Base-by-base conservation (phyloP, 2,888 invertebrate genomes). In the Itoplectis maculator region DNA sequence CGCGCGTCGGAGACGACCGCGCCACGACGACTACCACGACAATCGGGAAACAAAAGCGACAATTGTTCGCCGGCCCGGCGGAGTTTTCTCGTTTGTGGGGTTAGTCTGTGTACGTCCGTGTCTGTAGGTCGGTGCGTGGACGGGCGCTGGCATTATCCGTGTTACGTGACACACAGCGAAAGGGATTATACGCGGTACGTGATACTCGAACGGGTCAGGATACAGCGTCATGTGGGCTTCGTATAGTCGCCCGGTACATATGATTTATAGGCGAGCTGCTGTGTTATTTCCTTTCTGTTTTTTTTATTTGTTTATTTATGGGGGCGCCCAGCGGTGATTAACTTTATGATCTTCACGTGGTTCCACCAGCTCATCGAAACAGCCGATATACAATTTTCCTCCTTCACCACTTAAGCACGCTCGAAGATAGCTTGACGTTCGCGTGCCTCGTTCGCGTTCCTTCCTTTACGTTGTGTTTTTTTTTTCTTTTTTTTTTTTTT, bases 261-360 rank as follows among this genome's bases (percentile, higher is more conserved):
- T 56, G 73, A 78, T 74, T 81, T 78, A 81, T 70, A 40, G 68
- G 47, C 47, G 45, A 81, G 51, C 23, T 9, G 66, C n/a, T 61
- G n/a, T 45, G 35, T 78, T 49, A 29, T 29, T 29, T 29, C 5
- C 5, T 29, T 29, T 29, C 29, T 29, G 3, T 2, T 5, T 29
- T 29, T 29, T 29, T 47, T 81, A n/a, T 74, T n/a, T 42, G n/a
- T 65, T 79, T 63, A 74, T 69, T 68, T 69, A 63, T 69, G 59
- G 73, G 8, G 45, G 23, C 45, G 45, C 23, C 47, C 63, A 42
- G 68, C 45, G 47, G 74, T 72, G 77, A 81, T 83, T 83, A 83
- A 83, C 65, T 83, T 83, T 78, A 81, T 74, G 81, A 81, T 59
- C 49, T 61, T 69, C 54, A 54, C 79, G 72, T 49, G 74, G 37